A percentile compares a stretch with the other conserved stretches of the same genome.
phyloP scores from a whole-genome alignment of 2,888 invertebrate species.

The Herminia tarsipennalis region DNA sequence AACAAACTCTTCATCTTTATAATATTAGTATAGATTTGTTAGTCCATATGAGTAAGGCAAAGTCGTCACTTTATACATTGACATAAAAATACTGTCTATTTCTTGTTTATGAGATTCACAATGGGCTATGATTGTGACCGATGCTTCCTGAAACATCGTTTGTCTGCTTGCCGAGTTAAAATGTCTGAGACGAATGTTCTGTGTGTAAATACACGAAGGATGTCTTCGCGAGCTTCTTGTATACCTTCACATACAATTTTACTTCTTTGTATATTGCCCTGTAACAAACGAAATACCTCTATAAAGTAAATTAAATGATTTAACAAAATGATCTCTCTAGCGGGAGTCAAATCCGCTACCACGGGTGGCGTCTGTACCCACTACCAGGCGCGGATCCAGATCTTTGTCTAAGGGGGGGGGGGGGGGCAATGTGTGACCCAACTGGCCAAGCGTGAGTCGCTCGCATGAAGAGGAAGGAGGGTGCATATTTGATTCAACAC shows the following conservation, averaged over 20 bases:
- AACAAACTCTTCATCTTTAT: no score
- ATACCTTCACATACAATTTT: conserved; percentile 97
- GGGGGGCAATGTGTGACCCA: no score
- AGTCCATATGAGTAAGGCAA: conserved; percentile 21
- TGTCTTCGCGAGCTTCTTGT: conserved; percentile 94
- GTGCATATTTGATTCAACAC: no score
- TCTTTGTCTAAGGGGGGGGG: no score
- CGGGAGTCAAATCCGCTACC: no score
- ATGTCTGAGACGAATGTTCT: conserved; percentile 95
- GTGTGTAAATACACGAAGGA: conserved; percentile 96
- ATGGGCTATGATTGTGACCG: conserved; percentile 87
- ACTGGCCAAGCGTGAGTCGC: no score
- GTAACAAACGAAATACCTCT: conserved; percentile 39
- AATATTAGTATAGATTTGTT: no score
- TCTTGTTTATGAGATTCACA: conserved; percentile 33
- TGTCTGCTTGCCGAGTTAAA: conserved; percentile 95
- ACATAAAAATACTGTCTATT: conserved; percentile 34
- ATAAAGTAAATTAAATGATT: no score
- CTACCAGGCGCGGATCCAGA: no score
- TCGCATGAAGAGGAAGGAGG: no score
- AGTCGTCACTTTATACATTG: conserved; percentile 22
- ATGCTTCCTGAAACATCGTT: conserved; percentile 96
- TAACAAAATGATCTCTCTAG: no score
- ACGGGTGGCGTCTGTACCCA: no score
- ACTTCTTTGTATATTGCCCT: conserved; percentile 98